These are phyloP conservation scores for Grus americana DNA, from an alignment of 2,113 vertebrate species.

Conservation along the genomic window DNA sequence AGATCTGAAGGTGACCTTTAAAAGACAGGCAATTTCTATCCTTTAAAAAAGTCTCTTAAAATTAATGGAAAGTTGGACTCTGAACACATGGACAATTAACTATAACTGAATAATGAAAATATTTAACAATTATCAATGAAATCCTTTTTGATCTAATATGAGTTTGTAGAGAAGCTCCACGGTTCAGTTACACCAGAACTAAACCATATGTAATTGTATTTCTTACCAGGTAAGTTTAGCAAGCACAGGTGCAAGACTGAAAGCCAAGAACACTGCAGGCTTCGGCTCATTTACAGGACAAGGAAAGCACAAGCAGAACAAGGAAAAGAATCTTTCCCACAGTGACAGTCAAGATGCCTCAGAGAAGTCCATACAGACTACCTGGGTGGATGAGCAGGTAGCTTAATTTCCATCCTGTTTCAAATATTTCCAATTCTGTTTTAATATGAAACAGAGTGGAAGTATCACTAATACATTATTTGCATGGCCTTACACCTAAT, in stretches of 20 bases:
- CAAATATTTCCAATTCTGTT: background rate
- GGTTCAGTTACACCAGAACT: background rate
- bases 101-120: conserved; percentile 17
- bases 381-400: background rate
- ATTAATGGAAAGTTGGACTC: background rate
- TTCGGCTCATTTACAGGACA: background rate
- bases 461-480: background rate
- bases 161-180: background rate
- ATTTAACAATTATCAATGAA: background rate
- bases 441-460: background rate
- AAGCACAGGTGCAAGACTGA: background rate
- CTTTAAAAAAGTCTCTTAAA: background rate
- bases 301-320: background rate
- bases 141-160: background rate
- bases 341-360: background rate
- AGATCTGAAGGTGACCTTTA: background rate
- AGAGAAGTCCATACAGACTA: background rate
- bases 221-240: background rate
- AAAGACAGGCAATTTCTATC: background rate
- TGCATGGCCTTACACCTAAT: background rate
- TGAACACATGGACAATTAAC: conserved; percentile 10
- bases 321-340: background rate
- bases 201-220: background rate
- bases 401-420: background rate
- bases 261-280: background rate